A percentile compares a stretch with the other conserved stretches of the same genome.
Evolutionary conservation across 2,888 invertebrate species (phyloP).

Genomic region (Crossocerus cetratus): DNA sequence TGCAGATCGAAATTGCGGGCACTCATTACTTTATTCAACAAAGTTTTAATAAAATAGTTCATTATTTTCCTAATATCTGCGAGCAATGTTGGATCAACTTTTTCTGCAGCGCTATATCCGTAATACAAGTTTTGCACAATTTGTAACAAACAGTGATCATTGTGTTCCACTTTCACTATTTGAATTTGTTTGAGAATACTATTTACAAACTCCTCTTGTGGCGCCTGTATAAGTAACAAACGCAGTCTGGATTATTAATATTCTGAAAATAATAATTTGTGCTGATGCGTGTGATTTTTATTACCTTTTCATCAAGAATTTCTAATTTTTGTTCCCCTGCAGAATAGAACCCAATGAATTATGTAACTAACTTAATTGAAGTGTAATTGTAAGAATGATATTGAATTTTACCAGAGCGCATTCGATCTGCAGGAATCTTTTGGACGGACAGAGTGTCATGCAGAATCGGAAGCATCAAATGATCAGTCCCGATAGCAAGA

Average conservation of each 20-base stretch:
- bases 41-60: conserved; percentile 58
- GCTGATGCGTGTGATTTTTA: too few species aligned
- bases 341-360: neutral
- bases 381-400: neutral
- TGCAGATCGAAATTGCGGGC: conserved; percentile 71
- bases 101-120: conserved; percentile 26
- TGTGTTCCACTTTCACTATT: conserved; percentile 57
- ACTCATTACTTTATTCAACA: conserved; percentile 73
- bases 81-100: conserved; percentile 38
- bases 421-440: conserved; percentile 7
- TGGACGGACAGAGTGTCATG: conserved; percentile 41
- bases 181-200: conserved; percentile 35
- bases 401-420: conserved; percentile 10
- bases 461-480: conserved; percentile 56
- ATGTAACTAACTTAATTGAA: neutral
- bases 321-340: neutral
- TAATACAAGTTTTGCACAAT: conserved; percentile 61
- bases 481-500: conserved; percentile 55
- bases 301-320: neutral
- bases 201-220: conserved; percentile 25
- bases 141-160: conserved; percentile 61
- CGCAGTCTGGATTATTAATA: neutral
- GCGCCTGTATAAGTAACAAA: conserved; percentile 24
- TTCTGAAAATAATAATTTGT: neutral
- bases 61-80: conserved; percentile 61